Conservation (phyloP, 1,140 invertebrate genomes). For the Zaprionus ornatus region DNA sequence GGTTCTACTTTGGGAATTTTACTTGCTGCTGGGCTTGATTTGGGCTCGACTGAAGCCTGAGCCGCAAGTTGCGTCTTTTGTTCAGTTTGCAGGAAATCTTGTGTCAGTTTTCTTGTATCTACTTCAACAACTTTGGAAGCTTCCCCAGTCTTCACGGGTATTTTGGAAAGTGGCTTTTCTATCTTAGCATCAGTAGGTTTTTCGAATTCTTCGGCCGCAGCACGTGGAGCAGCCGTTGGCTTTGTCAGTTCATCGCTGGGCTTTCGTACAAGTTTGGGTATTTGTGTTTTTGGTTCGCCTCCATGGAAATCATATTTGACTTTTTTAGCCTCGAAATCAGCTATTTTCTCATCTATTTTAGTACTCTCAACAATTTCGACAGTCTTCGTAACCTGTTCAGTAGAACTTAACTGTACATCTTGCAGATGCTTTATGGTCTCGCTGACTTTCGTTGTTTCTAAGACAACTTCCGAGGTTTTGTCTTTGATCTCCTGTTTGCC, state of each 20-base stretch:
- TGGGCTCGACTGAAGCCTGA: slow-evolving; percentile 36
- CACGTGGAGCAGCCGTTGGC: slow-evolving; percentile 69
- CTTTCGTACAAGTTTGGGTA: slow-evolving; percentile 66
- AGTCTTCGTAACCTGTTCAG: slow-evolving; percentile 52
- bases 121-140: slow-evolving; percentile 38
- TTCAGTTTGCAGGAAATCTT: slow-evolving; percentile 70
- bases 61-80: slow-evolving; percentile 41
- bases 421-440: slow-evolving; percentile 72
- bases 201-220: slow-evolving; percentile 59
- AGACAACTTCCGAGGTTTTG: slow-evolving; percentile 11
- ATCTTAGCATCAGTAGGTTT: slow-evolving; percentile 42
- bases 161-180: slow-evolving; percentile 65
- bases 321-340: slow-evolving; percentile 78
- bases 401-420: slow-evolving; percentile 49
- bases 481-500: slow-evolving; percentile 39
- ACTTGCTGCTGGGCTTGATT: slow-evolving; percentile 57
- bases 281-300: slow-evolving; percentile 71
- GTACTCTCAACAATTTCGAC: slow-evolving; percentile 56
- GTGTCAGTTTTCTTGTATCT: slow-evolving; percentile 68
- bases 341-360: slow-evolving; percentile 77
- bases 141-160: slow-evolving; percentile 59
- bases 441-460: slow-evolving; percentile 65
- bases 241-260: slow-evolving; percentile 55
- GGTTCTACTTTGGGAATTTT: slow-evolving; percentile 73
- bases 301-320: slow-evolving; percentile 78